Conservation (phyloP, 1,140 invertebrate genomes). For the Phenacoccus solenopsis region DNA sequence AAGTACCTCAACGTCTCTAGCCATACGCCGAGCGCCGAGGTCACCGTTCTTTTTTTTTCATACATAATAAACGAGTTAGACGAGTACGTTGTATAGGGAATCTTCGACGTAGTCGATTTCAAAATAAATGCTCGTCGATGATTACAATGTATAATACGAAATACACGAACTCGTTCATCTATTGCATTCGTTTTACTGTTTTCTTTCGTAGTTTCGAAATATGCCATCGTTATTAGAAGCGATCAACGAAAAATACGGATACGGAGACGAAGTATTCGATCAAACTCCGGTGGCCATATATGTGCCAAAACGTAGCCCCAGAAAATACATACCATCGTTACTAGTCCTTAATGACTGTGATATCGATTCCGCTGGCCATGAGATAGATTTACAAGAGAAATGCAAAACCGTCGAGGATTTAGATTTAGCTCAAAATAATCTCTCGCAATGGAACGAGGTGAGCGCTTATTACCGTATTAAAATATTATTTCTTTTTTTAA, state of each 20-base stretch:
- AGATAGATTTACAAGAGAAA: conserved; percentile 58
- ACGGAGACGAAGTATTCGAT: conserved; percentile 35
- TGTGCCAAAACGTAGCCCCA: conserved; percentile 64
- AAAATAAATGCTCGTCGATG: too few species aligned
- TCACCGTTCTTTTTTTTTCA: background rate
- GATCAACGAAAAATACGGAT: conserved; percentile 67
- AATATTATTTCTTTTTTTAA: too few species aligned
- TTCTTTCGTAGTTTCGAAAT: background rate
- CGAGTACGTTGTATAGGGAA: too few species aligned
- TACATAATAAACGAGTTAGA: too few species aligned
- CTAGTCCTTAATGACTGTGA: conserved; percentile 79
- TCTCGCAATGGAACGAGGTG: conserved; percentile 73
- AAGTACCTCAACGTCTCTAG: background rate
- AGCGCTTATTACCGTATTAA: too few species aligned
- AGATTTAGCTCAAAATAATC: conserved; percentile 78
- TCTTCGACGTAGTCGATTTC: too few species aligned
- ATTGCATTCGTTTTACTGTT: background rate
- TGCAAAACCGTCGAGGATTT: conserved; percentile 76
- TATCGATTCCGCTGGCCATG: conserved; percentile 73
- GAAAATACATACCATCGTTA: conserved; percentile 62
- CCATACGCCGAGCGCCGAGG: background rate
- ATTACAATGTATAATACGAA: too few species aligned
- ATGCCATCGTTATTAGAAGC: conserved; percentile 78
- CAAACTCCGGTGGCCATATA: conserved; percentile 57
- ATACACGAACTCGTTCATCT: background rate